phyloP scores from a whole-genome alignment of 1,140 invertebrate species.

The Phortica variegata region DNA sequence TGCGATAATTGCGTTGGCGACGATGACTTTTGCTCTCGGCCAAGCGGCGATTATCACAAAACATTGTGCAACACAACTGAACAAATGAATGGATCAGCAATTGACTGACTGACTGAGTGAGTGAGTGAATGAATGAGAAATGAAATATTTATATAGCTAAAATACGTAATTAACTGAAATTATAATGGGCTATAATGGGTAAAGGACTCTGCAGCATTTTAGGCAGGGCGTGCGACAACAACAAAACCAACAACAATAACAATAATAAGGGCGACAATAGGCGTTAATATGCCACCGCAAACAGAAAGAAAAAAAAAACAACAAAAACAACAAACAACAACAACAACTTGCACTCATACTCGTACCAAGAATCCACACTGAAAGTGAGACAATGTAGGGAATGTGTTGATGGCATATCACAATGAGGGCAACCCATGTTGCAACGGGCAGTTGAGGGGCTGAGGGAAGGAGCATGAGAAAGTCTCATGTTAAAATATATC shows the following conservation, averaged over 20 bases:
- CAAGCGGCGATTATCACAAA: too few relatives aligned
- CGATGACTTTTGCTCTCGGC: background rate
- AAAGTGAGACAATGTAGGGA: background rate
- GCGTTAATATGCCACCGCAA: conserved; percentile 31
- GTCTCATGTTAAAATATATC: too few relatives aligned
- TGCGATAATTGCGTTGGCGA: background rate
- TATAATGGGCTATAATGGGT: conserved; percentile 26
- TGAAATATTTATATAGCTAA: conserved; percentile 54
- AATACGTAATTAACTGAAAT: conserved; percentile 53
- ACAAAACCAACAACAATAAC: conserved; percentile 2
- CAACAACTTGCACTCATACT: background rate
- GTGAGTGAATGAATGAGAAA: conserved; percentile 42
- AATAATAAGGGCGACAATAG: conserved; percentile 9
- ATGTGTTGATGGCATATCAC: background rate
- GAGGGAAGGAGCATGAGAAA: too few relatives aligned
- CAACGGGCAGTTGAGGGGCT: too few relatives aligned
- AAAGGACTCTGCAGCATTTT: background rate
- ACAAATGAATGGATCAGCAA: conserved; percentile 9
- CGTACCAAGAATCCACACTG: background rate
- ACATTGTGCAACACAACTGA: too few relatives aligned
- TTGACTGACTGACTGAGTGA: conserved; percentile 6
- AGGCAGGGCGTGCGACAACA: background rate
- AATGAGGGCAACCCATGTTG: conserved; percentile 20
- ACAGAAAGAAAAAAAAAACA: background rate
- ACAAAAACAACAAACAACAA: background rate